phyloP scores from a whole-genome alignment of 92 coral and sea anemone genomes.

The Ricordea florida region DNA sequence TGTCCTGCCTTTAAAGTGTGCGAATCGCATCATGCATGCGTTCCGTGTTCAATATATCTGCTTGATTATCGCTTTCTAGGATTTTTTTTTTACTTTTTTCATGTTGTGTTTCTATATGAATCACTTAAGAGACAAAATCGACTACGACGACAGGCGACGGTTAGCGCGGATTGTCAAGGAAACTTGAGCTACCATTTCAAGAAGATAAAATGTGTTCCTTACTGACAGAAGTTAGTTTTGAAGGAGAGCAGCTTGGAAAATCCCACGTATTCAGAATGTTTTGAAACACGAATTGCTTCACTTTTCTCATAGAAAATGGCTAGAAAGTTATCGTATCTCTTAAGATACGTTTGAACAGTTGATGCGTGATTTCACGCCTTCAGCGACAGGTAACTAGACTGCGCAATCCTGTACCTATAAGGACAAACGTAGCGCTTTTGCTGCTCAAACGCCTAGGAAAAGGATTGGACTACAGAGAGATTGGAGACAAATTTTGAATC shows the following conservation, averaged over 20 bases:
- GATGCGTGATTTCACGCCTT: background rate
- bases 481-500: constrained; percentile 37
- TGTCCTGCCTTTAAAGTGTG: no score
- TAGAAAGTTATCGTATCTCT: constrained; percentile 38
- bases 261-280: constrained; percentile 1
- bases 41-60: constrained; percentile 32
- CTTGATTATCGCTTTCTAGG: constrained; percentile 29
- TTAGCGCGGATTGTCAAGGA: constrained; percentile 38
- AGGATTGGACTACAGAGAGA: constrained; percentile 35
- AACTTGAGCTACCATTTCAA: constrained; percentile 33
- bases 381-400: background rate
- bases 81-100: constrained; percentile 8
- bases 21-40: constrained; percentile 25
- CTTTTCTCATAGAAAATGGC: constrained; percentile 34
- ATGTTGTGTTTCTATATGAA: constrained; percentile 20
- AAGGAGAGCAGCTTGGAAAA: background rate
- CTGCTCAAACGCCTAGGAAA: constrained; percentile 7
- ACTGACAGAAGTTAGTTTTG: no score
- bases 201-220: background rate
- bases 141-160: constrained; percentile 33
- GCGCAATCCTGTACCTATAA: constrained; percentile 19
- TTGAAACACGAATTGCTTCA: constrained; percentile 28
- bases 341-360: constrained; percentile 5
- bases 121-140: constrained; percentile 23
- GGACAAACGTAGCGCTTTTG: background rate